Evolutionary conservation across 2,113 vertebrate species (phyloP).

Genomic region (Choloepus hoffmanni): DNA sequence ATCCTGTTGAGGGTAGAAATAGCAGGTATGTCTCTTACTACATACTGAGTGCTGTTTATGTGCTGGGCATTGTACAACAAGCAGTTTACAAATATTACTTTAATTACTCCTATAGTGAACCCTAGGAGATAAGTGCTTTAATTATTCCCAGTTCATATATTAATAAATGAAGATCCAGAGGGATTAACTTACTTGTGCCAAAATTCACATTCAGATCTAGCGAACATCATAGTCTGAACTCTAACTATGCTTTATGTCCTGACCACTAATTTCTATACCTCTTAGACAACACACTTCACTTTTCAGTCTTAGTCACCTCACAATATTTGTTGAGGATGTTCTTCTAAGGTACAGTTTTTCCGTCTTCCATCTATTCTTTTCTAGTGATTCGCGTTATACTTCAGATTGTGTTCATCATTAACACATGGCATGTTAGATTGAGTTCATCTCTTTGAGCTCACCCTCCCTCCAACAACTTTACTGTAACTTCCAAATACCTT

Average conservation of each 20-base stretch:
- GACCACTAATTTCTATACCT: background rate
- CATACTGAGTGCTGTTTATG: background rate
- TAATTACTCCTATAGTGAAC: background rate
- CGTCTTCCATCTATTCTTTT: background rate
- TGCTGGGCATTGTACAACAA: background rate
- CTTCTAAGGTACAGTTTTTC: background rate
- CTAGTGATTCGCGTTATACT: background rate
- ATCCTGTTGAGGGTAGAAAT: background rate
- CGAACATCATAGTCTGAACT: background rate
- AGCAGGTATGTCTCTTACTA: background rate
- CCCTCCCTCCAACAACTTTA: background rate
- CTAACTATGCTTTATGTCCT: background rate
- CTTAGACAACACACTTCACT: background rate
- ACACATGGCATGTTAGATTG: background rate
- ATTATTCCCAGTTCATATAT: background rate
- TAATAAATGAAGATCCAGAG: background rate
- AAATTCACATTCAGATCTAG: background rate
- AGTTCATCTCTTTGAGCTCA: background rate
- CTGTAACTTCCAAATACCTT: background rate
- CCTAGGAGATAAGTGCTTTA: background rate
- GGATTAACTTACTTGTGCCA: background rate
- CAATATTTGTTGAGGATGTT: background rate
- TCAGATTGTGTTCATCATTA: background rate
- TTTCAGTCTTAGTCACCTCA: background rate
- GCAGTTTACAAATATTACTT: background rate